Conservation (phyloP, 2,113 vertebrate species). For the Cebus imitator region DNA sequence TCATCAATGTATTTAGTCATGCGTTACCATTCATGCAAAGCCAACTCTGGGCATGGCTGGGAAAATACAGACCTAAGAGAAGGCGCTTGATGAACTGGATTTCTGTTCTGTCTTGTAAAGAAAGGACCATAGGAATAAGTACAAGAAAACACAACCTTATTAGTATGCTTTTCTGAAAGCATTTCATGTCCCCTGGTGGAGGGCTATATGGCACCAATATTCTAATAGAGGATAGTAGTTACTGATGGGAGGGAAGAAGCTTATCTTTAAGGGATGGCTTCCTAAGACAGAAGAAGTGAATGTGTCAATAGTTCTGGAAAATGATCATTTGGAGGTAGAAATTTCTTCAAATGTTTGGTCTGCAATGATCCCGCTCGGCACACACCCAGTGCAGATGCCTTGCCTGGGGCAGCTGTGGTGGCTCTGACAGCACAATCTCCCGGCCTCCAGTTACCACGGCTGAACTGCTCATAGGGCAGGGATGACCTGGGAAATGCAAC, state of each 20-base stretch:
- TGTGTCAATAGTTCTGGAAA: neutral
- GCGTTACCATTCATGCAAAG: neutral
- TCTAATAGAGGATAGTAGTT: neutral
- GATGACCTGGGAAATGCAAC: neutral
- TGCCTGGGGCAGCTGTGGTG: neutral
- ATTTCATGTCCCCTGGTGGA: neutral
- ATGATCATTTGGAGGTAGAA: neutral
- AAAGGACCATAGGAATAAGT: neutral
- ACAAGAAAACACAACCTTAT: fast-evolving
- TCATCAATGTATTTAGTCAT: fast-evolving
- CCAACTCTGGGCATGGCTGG: neutral
- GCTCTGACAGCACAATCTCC: neutral
- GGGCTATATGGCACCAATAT: neutral
- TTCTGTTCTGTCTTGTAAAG: neutral
- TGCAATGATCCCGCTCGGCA: neutral
- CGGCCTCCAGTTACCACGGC: neutral
- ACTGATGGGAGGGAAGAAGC: neutral
- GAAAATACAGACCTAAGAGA: neutral
- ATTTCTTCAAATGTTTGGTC: neutral
- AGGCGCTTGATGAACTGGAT: neutral
- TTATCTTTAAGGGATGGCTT: neutral
- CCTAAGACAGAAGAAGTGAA: neutral
- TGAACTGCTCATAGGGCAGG: neutral
- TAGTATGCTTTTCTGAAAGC: neutral
- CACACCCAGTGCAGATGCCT: fast-evolving